Evolutionary conservation across 1,140 invertebrate genomes (phyloP).

Genomic region (Agrypnia vestita): DNA sequence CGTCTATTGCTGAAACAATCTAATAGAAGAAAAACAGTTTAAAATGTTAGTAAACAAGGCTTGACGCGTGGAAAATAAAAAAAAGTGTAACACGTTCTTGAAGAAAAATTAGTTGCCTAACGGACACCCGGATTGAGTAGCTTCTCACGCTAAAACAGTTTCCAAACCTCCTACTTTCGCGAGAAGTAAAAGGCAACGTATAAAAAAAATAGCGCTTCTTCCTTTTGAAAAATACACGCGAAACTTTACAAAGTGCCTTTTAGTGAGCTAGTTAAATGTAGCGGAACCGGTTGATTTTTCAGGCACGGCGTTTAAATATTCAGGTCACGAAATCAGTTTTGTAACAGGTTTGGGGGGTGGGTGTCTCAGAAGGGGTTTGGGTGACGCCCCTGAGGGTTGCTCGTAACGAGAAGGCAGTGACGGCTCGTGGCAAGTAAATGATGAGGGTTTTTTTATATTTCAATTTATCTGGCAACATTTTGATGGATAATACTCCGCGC

Average conservation of each 20-base stretch:
- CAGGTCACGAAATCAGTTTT: conserved; percentile 60
- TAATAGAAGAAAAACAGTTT: too few relatives aligned
- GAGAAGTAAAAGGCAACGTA: background rate
- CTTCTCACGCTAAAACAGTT: background rate
- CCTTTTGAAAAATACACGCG: background rate
- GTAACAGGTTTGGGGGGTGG: conserved; percentile 42
- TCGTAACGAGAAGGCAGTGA: conserved; percentile 40
- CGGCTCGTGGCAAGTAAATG: conserved; percentile 35
- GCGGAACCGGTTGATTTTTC: background rate
- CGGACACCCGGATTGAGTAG: conserved; percentile 24
- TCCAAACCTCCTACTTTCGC: background rate
- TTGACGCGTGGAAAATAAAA: conserved; percentile 9
- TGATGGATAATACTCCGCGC: conserved; percentile 32
- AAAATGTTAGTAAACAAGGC: conserved; percentile 6
- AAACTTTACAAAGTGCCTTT: background rate
- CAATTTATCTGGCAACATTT: conserved; percentile 38
- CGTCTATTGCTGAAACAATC: too few relatives aligned
- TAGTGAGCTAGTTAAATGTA: background rate
- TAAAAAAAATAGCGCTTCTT: background rate
- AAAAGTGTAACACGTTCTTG: background rate
- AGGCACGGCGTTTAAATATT: conserved; percentile 36
- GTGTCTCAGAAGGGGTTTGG: conserved; percentile 8
- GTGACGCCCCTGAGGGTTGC: background rate
- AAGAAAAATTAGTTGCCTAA: conserved; percentile 45
- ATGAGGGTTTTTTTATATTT: conserved; percentile 47